Conservation (phyloP, 2,888 invertebrate species). For the Cryptus viduatorius region DNA sequence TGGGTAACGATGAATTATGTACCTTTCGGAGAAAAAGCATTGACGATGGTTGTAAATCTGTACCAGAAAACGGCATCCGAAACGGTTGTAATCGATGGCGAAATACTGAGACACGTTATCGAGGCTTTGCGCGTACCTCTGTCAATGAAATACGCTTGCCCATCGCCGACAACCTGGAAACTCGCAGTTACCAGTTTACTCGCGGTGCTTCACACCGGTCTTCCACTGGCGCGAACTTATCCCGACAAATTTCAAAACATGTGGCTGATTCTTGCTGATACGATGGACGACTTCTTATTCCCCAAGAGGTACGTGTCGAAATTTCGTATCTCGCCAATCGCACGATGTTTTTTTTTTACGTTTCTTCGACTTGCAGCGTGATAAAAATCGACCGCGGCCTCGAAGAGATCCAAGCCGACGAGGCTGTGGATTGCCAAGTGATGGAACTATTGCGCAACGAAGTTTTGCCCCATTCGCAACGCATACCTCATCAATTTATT, state of each 20-base stretch:
- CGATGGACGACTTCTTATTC: slow-evolving; percentile 96
- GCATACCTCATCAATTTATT: slow-evolving; percentile 93
- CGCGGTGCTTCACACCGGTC: slow-evolving; percentile 92
- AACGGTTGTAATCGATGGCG: slow-evolving; percentile 89
- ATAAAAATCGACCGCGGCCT: slow-evolving; percentile 86
- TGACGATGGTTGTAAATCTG: slow-evolving; percentile 90
- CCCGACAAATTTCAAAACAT: slow-evolving; percentile 91
- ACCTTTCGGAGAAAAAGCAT: slow-evolving; percentile 93
- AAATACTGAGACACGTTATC: slow-evolving; percentile 90
- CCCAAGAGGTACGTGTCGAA: slow-evolving; percentile 88
- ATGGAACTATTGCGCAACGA: slow-evolving; percentile 93
- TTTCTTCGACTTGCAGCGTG: slow-evolving; percentile 79
- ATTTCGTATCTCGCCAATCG: neutral
- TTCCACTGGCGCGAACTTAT: slow-evolving; percentile 94
- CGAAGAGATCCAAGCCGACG: slow-evolving; percentile 88
- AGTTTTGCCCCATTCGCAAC: slow-evolving; percentile 92
- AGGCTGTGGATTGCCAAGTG: slow-evolving; percentile 93
- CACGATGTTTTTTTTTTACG: slow-evolving; percentile 3
- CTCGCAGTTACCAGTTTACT: slow-evolving; percentile 92
- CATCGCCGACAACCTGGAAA: slow-evolving; percentile 93
- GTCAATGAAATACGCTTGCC: slow-evolving; percentile 92
- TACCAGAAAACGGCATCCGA: slow-evolving; percentile 91
- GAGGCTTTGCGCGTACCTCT: slow-evolving; percentile 91
- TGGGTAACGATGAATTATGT: slow-evolving; percentile 94
- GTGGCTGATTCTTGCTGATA: slow-evolving; percentile 95